These are phyloP conservation scores for Steinernema hermaphroditum DNA, from an alignment of 2,888 invertebrate genomes.

Conservation along the genomic window DNA sequence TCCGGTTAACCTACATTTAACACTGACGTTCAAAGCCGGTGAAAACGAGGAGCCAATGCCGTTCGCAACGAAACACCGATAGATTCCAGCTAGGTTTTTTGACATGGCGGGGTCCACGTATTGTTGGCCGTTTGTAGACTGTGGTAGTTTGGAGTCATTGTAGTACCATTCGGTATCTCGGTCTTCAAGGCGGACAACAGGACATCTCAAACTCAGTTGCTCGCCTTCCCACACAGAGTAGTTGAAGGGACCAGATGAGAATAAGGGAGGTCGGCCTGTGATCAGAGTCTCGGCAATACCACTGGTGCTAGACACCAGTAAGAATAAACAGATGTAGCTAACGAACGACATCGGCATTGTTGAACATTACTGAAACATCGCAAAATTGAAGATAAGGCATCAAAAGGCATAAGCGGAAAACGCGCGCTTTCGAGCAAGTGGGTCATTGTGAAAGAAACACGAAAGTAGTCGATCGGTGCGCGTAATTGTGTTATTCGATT, in stretches of 20 bases:
- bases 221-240: conserved; percentile 27
- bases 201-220: conserved; percentile 33
- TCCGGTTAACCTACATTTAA: conserved; percentile 35
- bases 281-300: not conserved
- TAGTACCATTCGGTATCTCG: conserved; percentile 34
- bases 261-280: conserved; percentile 36
- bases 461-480: conserved; percentile 29
- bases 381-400: not conserved
- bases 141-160: conserved; percentile 17
- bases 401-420: conserved; percentile 1
- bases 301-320: not conserved
- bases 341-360: conserved; percentile 19
- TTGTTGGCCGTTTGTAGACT: not conserved
- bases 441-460: conserved; percentile 24
- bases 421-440: conserved; percentile 11
- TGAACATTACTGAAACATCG: conserved; percentile 2
- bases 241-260: conserved; percentile 15
- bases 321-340: too few species aligned
- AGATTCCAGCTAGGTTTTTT: conserved; percentile 36
- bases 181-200: conserved; percentile 30
- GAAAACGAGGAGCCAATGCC: conserved; percentile 41
- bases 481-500: conserved; percentile 28
- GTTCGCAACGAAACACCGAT: conserved; percentile 40
- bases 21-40: conserved; percentile 40
- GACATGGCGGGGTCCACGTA: conserved; percentile 32